Percentiles rank a stretch among this genome's conserved stretches.
phyloP scores from a whole-genome alignment of 2,113 vertebrate species.

The Sphyrna mokarran region DNA sequence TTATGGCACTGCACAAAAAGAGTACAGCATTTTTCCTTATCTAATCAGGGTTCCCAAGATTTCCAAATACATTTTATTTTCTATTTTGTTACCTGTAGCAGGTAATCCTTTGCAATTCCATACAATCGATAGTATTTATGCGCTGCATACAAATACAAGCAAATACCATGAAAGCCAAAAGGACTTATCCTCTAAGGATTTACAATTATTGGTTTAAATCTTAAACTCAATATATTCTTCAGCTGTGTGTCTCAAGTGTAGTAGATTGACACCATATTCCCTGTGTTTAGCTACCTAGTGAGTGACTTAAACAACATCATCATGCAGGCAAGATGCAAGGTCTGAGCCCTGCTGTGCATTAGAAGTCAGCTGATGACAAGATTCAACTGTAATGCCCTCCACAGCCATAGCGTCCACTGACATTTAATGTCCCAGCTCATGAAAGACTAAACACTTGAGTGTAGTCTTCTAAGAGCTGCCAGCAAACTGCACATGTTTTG shows the following conservation, averaged over 20 bases:
- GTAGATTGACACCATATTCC: neutral
- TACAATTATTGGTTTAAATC: neutral
- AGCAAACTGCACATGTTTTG: neutral
- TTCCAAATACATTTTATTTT: conserved; percentile 13
- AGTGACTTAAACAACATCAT: neutral
- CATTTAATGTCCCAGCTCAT: neutral
- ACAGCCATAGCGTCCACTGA: neutral
- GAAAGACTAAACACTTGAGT: neutral
- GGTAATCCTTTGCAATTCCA: neutral
- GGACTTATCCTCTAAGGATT: neutral
- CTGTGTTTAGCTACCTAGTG: neutral
- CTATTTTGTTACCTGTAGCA: neutral
- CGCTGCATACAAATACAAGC: no score
- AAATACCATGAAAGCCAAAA: neutral
- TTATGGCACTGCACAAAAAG: neutral
- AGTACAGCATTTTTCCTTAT: neutral
- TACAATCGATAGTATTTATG: neutral
- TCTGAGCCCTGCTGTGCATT: neutral
- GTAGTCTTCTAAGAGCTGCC: neutral
- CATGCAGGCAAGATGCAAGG: neutral
- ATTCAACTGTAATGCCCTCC: neutral
- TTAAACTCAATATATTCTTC: neutral
- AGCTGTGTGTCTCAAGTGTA: neutral
- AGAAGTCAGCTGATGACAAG: neutral
- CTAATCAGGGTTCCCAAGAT: neutral